Base-by-base conservation (phyloP, 2,888 invertebrate species). In the Chloroclysta siterata region DNA sequence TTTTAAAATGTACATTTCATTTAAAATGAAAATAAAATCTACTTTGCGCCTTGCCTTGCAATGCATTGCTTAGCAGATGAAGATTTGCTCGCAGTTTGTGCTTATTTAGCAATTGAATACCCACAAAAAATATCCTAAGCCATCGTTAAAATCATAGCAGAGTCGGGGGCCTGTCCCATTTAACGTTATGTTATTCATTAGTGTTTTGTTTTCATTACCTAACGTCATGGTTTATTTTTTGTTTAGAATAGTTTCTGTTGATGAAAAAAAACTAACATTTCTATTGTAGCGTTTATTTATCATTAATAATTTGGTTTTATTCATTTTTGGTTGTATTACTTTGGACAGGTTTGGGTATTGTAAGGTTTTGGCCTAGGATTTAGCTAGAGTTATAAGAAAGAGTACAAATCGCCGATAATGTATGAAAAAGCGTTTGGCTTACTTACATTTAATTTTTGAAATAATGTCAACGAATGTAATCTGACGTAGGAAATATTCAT, bases 391-490 rank as follows among this genome's bases (percentile, higher is more conserved):
- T 89, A 87, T 93, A 93, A 91, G 91, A 90, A 89, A 92, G 88
- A 93, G 93, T 93, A 93, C 93, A 93, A 93, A 91, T 89, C 85
- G 88, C 90, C 87, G 89, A 84, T 88, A 87, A 83, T 87, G 86
- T 89, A 87, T 89, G 85, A 85, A 84, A 82, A 82, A 83, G 80
- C 80, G 84, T 90, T 90, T 91, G 89, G 90, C 92, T 93, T 91
- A 89, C 89, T 88, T 90, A 89, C 85, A 86, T 88, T 89, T 89
- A 88, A 89, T 88, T 90, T 89, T 86, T 85, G 87, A 87, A 88
- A 90, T 84, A 86, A 85, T 89, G 93, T 93, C 93, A 93, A 93
- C 93, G 93, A 93, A 93, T 93, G 91, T 93, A 93, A 93, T 93
- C 93, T 90, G 93, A 89, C 79, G 92, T 93, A 93, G 93, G 90